Base-by-base conservation (phyloP, 2,888 invertebrate genomes). In the Megalurothrips usitatus region DNA sequence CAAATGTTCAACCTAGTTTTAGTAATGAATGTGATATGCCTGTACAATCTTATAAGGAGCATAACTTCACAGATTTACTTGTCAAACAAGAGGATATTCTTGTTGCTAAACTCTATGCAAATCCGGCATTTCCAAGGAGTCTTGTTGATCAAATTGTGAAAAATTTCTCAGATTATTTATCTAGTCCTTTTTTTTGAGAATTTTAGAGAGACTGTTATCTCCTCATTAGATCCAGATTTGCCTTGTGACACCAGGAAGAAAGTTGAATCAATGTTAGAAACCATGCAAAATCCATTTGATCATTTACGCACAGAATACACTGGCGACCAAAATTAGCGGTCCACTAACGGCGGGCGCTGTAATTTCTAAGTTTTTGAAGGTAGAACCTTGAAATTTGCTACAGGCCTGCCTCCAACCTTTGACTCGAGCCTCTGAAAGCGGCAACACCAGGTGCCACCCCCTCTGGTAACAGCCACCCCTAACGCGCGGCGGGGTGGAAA, bases 261-360 rank as follows among this genome's bases (percentile, higher is more conserved):
- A 49, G 14, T 49, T 49, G 49, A 49, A 49, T 49, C 49, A 49
- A 49, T 49, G 14, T 49, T 49, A 9, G 49, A 49, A 49, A 49
- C 49, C 14, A 11, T 49, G 49, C 49, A 49, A 11, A 49, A 49
- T 11, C 49, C 49, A 11, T 49, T 49, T 49, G 49, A 49, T 9
- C 49, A 49, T 79, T 84, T 49, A 81, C 82, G 1, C 78, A 49
- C 49, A 11, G 49, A n/a, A n/a, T n/a, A n/a, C n/a, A n/a, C n/a
- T n/a, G n/a, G n/a, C n/a, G n/a, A n/a, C n/a, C n/a, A n/a, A n/a
- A n/a, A n/a, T n/a, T n/a, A n/a, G n/a, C n/a, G n/a, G n/a, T n/a
- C n/a, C n/a, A n/a, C n/a, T n/a, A n/a, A n/a, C n/a, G n/a, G n/a
- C n/a, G n/a, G n/a, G n/a, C n/a, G n/a, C n/a, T n/a, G n/a, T n/a